Percentiles rank a stretch among this genome's conserved stretches.
phyloP scores from a whole-genome alignment of 2,113 vertebrate genomes.

The Ovis canadensis region DNA sequence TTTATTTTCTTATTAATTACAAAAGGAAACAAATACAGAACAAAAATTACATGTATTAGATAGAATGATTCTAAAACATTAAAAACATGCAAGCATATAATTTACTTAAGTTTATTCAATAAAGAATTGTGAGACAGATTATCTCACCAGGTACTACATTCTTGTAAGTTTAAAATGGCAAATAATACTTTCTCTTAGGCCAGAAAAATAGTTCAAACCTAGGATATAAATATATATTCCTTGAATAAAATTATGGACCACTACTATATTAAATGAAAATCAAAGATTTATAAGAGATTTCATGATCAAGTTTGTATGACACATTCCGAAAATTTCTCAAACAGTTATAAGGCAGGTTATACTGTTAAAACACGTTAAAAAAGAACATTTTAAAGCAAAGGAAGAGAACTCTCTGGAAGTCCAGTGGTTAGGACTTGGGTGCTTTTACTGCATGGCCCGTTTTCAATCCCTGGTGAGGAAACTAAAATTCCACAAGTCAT shows the following conservation, averaged over 20 bases:
- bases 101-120: constrained; percentile 7
- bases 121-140: not conserved
- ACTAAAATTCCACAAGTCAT: not conserved
- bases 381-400: not conserved
- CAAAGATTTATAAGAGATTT: not conserved
- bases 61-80: not conserved
- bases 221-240: not conserved
- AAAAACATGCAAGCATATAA: not conserved
- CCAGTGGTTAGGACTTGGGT: not conserved
- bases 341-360: not conserved
- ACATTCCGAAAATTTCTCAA: not conserved
- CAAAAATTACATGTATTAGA: not conserved
- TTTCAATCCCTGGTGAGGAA: not conserved
- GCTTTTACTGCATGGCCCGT: not conserved
- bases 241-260: not conserved
- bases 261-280: not conserved
- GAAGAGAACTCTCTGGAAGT: not conserved
- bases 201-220: constrained; percentile 30
- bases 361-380: not conserved
- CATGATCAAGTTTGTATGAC: not conserved
- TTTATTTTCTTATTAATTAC: not conserved
- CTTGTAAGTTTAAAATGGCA: not conserved
- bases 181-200: not conserved
- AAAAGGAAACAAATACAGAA: not conserved
- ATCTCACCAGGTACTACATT: not conserved